Evolutionary conservation across 2,113 vertebrate genomes (phyloP).

Genomic region (Clarias macrocephalus): DNA sequence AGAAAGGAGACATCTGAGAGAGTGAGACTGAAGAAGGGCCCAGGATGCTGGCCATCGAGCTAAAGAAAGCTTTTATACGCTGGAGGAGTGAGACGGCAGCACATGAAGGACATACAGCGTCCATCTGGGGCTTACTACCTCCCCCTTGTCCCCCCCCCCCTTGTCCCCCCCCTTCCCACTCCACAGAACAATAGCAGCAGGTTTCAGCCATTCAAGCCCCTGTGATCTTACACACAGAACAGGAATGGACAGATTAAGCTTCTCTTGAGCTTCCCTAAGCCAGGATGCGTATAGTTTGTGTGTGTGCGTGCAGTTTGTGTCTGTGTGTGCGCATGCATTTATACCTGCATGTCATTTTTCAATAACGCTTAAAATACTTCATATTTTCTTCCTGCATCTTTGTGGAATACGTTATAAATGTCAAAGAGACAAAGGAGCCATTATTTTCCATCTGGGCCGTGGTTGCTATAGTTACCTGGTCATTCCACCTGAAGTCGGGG

Average conservation of each 20-base stretch:
- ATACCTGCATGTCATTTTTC: neutral
- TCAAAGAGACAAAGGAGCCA: constrained; percentile 8
- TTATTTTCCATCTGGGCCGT: neutral
- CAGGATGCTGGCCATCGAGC: constrained; percentile 48
- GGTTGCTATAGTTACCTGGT: constrained; percentile 81
- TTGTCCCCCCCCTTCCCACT: neutral
- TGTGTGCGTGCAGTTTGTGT: constrained; percentile 31
- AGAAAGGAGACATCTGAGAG: neutral
- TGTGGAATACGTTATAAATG: neutral
- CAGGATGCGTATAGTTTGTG: constrained; percentile 11
- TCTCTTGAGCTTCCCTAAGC: constrained; percentile 37
- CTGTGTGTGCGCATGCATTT: neutral
- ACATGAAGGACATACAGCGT: constrained; percentile 30
- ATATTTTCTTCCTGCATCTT: neutral
- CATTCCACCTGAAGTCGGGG: constrained; percentile 92
- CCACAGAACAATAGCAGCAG: constrained; percentile 50
- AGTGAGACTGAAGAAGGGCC: neutral
- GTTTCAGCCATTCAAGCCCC: constrained; percentile 40
- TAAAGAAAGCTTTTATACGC: constrained; percentile 35
- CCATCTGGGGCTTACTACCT: constrained; percentile 49
- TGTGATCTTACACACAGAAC: constrained; percentile 56
- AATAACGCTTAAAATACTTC: constrained; percentile 4
- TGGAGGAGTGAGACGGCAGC: constrained; percentile 2
- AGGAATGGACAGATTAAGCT: constrained; percentile 51
- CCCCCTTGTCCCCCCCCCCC: neutral